These are phyloP conservation scores for Phyllostomus hastatus DNA, from an alignment of 2,113 vertebrate genomes.

Conservation along the genomic window DNA sequence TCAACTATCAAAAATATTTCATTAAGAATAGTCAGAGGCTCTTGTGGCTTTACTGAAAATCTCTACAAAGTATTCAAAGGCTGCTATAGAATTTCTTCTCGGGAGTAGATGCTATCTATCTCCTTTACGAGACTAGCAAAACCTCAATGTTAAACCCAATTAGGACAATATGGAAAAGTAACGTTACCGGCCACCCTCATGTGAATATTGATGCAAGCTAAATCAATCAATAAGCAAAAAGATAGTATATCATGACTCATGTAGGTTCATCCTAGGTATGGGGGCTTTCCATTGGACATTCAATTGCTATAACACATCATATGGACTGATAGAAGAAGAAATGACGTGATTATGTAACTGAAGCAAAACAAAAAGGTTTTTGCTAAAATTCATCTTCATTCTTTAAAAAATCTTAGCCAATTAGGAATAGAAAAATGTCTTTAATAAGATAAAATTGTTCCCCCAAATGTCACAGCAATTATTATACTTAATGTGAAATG, in stretches of 20 bases:
- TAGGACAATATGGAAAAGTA: background rate
- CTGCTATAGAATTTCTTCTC: background rate
- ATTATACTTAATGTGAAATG: background rate
- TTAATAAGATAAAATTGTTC: background rate
- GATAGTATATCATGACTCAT: background rate
- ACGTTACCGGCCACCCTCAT: background rate
- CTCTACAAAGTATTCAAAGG: background rate
- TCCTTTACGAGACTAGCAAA: background rate
- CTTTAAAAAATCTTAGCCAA: background rate
- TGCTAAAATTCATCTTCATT: background rate
- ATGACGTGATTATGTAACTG: background rate
- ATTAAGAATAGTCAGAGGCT: background rate
- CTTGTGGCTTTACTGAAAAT: background rate
- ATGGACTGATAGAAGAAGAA: background rate
- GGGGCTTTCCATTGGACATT: background rate
- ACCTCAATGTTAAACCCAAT: background rate
- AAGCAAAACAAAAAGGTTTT: background rate
- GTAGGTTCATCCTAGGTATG: background rate
- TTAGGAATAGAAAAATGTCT: background rate
- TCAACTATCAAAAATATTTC: background rate
- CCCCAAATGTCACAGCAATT: background rate
- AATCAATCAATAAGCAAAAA: background rate
- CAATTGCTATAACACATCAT: background rate
- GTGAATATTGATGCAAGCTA: background rate
- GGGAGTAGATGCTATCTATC: background rate